phyloP scores from a whole-genome alignment of 2,113 vertebrate genomes.

The Labeo catla region DNA sequence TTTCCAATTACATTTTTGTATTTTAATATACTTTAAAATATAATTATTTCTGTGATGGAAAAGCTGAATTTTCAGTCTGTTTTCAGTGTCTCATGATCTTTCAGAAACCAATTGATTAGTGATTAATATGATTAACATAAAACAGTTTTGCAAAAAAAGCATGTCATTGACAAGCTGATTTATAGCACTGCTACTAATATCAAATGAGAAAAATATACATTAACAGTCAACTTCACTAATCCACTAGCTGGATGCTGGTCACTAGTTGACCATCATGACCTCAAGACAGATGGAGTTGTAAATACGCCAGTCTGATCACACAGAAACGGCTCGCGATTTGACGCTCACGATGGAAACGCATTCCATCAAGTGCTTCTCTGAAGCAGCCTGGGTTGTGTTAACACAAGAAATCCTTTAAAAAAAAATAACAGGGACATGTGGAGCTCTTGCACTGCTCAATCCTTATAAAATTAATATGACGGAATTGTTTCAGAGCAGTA shows the following conservation, averaged over 20 bases:
- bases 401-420: slow-evolving; percentile 12
- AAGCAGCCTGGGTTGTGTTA: slow-evolving; percentile 4
- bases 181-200: too few species aligned
- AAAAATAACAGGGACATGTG: not conserved
- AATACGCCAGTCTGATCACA: not conserved
- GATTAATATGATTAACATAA: too few species aligned
- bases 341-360: not conserved
- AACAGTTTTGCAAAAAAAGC: too few species aligned
- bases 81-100: too few species aligned
- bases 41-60: too few species aligned
- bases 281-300: not conserved
- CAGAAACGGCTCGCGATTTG: not conserved
- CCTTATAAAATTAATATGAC: slow-evolving; percentile 32
- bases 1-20: too few species aligned
- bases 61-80: too few species aligned
- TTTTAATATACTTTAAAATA: too few species aligned
- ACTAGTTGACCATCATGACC: not conserved
- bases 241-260: not conserved
- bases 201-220: not conserved
- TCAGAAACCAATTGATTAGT: too few species aligned
- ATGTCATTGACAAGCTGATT: too few species aligned
- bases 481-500: not conserved
- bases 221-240: not conserved
- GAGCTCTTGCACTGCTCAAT: not conserved
- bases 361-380: not conserved